Evolutionary conservation across 1,140 invertebrate species (phyloP).

Genomic region (Tetramorium alpestre): DNA sequence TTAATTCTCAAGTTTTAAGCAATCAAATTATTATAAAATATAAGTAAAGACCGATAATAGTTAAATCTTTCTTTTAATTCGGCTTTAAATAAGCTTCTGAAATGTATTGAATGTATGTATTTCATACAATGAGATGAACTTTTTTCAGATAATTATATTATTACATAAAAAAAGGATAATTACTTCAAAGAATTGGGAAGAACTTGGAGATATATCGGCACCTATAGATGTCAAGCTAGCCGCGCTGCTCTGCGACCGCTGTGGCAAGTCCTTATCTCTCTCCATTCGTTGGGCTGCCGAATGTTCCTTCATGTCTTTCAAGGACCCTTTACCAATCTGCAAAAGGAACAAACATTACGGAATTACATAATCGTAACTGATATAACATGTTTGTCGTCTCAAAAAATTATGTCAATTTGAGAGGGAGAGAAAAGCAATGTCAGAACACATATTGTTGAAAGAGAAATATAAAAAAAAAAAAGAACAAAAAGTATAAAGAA

Average conservation of each 20-base stretch:
- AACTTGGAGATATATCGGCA: conserved; percentile 92
- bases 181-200: conserved; percentile 95
- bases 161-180: conserved; percentile 56
- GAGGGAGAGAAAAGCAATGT: neutral
- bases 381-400: neutral
- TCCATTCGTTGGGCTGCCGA: conserved; percentile 83
- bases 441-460: neutral
- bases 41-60: neutral
- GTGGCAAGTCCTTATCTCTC: conserved; percentile 80
- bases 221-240: conserved; percentile 89
- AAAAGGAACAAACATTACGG: conserved; percentile 8
- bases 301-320: conserved; percentile 90
- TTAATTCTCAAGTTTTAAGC: neutral
- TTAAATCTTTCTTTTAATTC: neutral
- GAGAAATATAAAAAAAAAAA: neutral
- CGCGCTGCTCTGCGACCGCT: conserved; percentile 87
- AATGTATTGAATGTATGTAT: neutral
- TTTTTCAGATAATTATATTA: neutral
- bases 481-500: neutral
- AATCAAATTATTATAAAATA: neutral
- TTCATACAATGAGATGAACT: neutral
- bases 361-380: neutral
- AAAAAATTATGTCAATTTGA: neutral
- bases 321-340: conserved; percentile 89
- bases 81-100: neutral